These are phyloP conservation scores for Nasonovia ribisnigri DNA, from an alignment of 2,888 invertebrate genomes.

Conservation along the genomic window DNA sequence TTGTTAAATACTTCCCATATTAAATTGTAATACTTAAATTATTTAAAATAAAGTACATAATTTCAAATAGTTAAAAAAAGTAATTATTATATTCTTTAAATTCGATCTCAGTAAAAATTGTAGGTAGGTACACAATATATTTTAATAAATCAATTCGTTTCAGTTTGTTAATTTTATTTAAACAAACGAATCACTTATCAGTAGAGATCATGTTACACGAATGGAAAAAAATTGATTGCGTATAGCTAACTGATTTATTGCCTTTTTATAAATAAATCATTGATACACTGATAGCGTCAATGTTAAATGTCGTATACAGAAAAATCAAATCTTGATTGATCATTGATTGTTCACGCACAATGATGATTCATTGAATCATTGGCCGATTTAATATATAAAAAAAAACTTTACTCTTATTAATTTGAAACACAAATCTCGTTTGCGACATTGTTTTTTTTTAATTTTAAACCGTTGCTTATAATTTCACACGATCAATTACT, in stretches of 20 bases:
- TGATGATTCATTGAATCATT: too few relatives aligned
- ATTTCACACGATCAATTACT: background rate
- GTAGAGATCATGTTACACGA: background rate
- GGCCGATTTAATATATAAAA: background rate
- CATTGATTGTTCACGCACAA: background rate
- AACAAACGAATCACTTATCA: slow-evolving; percentile 21
- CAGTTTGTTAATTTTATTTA: background rate
- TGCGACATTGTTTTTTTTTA: background rate
- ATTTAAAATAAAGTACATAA: background rate
- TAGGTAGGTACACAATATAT: background rate
- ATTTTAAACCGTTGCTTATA: background rate
- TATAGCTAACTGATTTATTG: background rate
- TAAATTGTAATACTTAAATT: background rate
- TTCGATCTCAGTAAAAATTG: background rate
- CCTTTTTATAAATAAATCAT: slow-evolving; percentile 39
- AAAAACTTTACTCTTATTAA: background rate
- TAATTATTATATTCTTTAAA: background rate
- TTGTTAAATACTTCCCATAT: background rate
- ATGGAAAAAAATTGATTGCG: background rate
- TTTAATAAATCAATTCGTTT: slow-evolving; percentile 15
- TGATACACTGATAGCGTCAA: background rate
- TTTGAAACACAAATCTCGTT: background rate
- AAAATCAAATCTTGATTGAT: slow-evolving; percentile 33
- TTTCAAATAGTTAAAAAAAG: background rate
- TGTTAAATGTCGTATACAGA: background rate